Percentiles rank a stretch among this genome's conserved stretches.
Evolutionary conservation across 2,888 invertebrate genomes (phyloP).

Genomic region (Brenthis hecate): DNA sequence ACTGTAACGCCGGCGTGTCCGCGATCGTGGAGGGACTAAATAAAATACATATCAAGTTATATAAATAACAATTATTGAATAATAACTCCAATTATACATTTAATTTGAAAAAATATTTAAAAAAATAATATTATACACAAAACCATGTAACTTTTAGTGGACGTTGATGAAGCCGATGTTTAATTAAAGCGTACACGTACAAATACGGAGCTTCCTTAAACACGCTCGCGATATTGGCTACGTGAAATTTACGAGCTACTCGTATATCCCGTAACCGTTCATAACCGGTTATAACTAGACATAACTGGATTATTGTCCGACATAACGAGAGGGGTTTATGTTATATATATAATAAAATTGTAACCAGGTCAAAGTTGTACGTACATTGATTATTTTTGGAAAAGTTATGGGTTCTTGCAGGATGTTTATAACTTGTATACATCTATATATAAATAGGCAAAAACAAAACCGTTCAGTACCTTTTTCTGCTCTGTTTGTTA

Average conservation of each 20-base stretch:
- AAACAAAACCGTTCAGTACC: too few species aligned
- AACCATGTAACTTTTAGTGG: conserved; percentile 33
- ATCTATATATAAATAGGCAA: too few species aligned
- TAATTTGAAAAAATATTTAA: background rate
- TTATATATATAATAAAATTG: conserved; percentile 16
- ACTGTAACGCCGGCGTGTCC: too few species aligned
- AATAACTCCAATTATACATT: too few species aligned
- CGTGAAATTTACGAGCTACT: conserved; percentile 68
- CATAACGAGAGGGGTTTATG: conserved; percentile 42
- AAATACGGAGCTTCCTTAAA: conserved; percentile 47
- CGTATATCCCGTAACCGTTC: conserved; percentile 42
- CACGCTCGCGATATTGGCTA: conserved; percentile 62
- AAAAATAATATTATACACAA: conserved; percentile 22
- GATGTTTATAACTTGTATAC: too few species aligned
- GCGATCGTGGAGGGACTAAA: too few species aligned
- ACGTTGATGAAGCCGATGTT: conserved; percentile 49
- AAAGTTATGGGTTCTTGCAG: conserved; percentile 7
- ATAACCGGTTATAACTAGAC: conserved; percentile 59
- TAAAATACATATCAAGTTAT: too few species aligned
- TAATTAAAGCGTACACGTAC: conserved; percentile 58
- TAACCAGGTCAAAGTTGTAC: too few species aligned
- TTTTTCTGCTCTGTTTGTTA: too few species aligned
- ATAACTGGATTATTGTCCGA: conserved; percentile 58
- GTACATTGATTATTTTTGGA: too few species aligned
- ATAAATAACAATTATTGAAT: too few species aligned